phyloP scores from a whole-genome alignment of 2,113 vertebrate genomes.

The Crocuta crocuta region DNA sequence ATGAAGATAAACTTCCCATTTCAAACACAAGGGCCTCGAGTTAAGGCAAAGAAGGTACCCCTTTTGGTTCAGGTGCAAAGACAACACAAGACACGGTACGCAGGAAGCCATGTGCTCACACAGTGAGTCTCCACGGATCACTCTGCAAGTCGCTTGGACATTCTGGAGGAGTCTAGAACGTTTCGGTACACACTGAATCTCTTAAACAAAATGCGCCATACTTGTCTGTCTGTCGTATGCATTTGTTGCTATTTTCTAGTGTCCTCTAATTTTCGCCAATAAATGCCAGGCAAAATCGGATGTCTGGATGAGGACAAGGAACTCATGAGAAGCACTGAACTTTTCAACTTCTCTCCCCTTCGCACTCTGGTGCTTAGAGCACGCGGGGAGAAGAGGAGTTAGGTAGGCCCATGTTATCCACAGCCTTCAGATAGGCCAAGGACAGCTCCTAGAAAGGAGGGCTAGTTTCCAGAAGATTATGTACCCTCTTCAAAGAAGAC shows the following conservation, averaged over 20 bases:
- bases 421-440: background rate
- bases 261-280: no score
- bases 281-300: no score
- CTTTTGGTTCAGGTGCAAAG: background rate
- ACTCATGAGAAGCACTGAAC: background rate
- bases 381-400: background rate
- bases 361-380: background rate
- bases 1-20: slow-evolving; percentile 18
- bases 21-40: background rate
- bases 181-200: background rate
- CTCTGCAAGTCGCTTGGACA: background rate
- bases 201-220: background rate
- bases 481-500: background rate
- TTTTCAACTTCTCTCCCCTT: background rate
- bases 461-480: background rate
- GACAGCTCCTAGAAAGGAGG: background rate
- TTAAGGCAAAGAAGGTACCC: background rate
- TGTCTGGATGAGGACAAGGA: background rate
- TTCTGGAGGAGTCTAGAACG: background rate
- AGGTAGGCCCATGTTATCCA: background rate
- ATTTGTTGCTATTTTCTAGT: background rate
- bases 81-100: background rate
- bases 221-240: background rate
- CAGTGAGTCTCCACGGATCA: background rate
- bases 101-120: background rate